A percentile compares a stretch with the other conserved stretches of the same genome.
Evolutionary conservation across 2,888 invertebrate species (phyloP).

Genomic region (Alcis repandata): DNA sequence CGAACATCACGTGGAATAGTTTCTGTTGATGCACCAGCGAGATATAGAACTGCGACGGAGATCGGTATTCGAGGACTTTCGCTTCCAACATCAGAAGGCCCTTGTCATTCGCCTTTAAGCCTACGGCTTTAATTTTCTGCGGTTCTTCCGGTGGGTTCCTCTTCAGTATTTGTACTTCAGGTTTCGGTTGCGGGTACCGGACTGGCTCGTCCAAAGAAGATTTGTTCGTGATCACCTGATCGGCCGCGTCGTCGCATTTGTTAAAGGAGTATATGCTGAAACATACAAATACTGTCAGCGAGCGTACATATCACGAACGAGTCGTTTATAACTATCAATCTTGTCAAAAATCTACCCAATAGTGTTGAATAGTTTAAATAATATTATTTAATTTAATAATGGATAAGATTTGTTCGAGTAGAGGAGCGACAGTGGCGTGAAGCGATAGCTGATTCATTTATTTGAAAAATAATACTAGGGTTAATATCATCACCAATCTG

Average conservation of each 20-base stretch:
- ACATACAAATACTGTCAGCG: slow-evolving; percentile 31
- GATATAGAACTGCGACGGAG: slow-evolving; percentile 88
- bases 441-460: too few species aligned
- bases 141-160: slow-evolving; percentile 51
- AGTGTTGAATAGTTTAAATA: too few species aligned
- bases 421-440: too few species aligned
- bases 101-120: slow-evolving; percentile 76
- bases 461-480: background rate
- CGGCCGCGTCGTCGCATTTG: slow-evolving; percentile 57
- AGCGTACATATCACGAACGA: background rate
- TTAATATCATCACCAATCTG: too few species aligned
- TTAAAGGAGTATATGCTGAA: slow-evolving; percentile 71
- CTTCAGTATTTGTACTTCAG: slow-evolving; percentile 53
- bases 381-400: too few species aligned
- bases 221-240: slow-evolving; percentile 64
- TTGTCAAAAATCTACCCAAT: too few species aligned
- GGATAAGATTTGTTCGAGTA: too few species aligned
- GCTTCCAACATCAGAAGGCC: slow-evolving; percentile 83
- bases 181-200: slow-evolving; percentile 37
- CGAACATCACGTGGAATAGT: slow-evolving; percentile 77
- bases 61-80: slow-evolving; percentile 78
- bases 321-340: too few species aligned
- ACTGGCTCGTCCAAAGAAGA: slow-evolving; percentile 56
- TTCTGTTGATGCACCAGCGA: slow-evolving; percentile 79
- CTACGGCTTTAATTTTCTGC: slow-evolving; percentile 52